These are phyloP conservation scores for Cerastis leucographa DNA, from an alignment of 2,888 invertebrate genomes.

Conservation along the genomic window DNA sequence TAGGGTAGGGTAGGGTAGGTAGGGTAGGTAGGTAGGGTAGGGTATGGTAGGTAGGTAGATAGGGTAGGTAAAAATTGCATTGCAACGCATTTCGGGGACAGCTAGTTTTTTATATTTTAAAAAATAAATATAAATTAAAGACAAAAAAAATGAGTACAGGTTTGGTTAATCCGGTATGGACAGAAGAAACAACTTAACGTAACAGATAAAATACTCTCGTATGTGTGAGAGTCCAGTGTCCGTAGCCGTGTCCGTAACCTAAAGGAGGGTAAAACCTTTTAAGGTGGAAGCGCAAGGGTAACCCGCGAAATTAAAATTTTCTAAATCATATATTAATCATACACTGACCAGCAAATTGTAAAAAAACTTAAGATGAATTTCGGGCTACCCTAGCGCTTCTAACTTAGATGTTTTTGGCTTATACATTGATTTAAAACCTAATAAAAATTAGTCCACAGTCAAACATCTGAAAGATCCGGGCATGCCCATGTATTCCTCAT, in stretches of 20 bases:
- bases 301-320: background rate
- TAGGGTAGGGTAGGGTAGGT: too few relatives aligned
- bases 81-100: too few relatives aligned
- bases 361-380: background rate
- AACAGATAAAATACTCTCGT: background rate
- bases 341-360: background rate
- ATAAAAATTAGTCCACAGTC: slow-evolving; percentile 67
- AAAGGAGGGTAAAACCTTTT: background rate
- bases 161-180: background rate
- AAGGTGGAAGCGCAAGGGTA: background rate
- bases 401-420: background rate
- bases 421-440: background rate
- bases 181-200: background rate
- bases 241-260: background rate
- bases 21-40: too few relatives aligned
- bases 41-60: too few relatives aligned
- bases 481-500: slow-evolving; percentile 75
- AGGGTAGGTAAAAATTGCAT: too few relatives aligned
- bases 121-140: too few relatives aligned
- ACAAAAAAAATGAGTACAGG: too few relatives aligned
- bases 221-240: background rate
- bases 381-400: background rate
- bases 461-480: slow-evolving; percentile 77
- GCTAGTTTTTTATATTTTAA: too few relatives aligned
- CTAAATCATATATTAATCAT: background rate